Percentiles rank a stretch among this genome's conserved stretches.
Evolutionary conservation across 2,113 vertebrate genomes (phyloP).

Genomic region (Perognathus longimembris): DNA sequence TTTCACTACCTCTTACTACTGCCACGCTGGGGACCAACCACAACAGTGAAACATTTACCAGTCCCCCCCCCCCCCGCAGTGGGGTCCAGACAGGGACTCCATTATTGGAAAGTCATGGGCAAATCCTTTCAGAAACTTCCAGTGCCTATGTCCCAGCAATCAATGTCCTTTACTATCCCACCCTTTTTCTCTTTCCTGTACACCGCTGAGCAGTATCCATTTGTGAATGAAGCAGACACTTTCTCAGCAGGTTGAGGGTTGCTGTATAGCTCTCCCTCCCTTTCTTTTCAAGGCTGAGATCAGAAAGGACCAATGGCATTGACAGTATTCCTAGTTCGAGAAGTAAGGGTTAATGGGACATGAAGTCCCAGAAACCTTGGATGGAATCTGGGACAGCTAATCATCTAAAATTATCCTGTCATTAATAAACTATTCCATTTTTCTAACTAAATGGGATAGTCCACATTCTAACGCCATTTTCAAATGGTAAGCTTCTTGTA

Average conservation of each 20-base stretch:
- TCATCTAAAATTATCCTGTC: constrained; percentile 62
- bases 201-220: not conserved
- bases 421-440: constrained; percentile 15
- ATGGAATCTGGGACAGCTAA: constrained; percentile 68
- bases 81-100: not conserved
- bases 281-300: not conserved
- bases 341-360: not conserved
- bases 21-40: not conserved
- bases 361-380: constrained; percentile 58
- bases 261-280: accelerated
- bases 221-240: not conserved
- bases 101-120: not conserved
- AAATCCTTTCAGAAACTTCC: not conserved
- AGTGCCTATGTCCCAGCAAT: not conserved
- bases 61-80: too few relatives aligned
- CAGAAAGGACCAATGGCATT: not conserved
- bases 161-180: not conserved
- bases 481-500: not conserved
- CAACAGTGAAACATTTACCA: accelerated
- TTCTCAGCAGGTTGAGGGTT: not conserved
- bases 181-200: accelerated
- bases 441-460: not conserved
- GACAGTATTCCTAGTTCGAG: not conserved
- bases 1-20: not conserved
- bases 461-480: not conserved